These are phyloP conservation scores for Petrosia ficiformis DNA, from an alignment of 37 sponge, comb jelly and placozoan genomes.

Conservation along the genomic window DNA sequence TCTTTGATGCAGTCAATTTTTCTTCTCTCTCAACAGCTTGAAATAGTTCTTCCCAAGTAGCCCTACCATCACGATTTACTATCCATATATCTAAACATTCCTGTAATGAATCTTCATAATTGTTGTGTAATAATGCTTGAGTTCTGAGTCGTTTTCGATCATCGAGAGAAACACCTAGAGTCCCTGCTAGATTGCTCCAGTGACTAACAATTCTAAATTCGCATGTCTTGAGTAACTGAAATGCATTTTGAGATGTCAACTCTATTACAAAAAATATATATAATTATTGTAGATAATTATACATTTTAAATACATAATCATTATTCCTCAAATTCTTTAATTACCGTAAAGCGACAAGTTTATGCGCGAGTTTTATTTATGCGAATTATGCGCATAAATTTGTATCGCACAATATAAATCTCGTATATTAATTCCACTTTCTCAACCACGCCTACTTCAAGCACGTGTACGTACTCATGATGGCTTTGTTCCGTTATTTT, in stretches of 20 bases:
- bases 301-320: too few relatives aligned
- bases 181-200: neutral
- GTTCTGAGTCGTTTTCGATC: neutral
- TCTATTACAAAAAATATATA: neutral
- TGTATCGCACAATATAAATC: too few relatives aligned
- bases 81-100: neutral
- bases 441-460: too few relatives aligned
- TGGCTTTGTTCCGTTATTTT: too few relatives aligned
- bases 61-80: neutral
- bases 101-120: neutral
- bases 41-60: neutral
- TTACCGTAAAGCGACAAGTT: too few relatives aligned
- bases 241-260: neutral
- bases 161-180: neutral
- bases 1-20: neutral
- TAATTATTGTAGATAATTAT: too few relatives aligned
- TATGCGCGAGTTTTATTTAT: too few relatives aligned
- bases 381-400: too few relatives aligned
- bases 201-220: neutral
- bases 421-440: too few relatives aligned
- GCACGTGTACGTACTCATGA: too few relatives aligned
- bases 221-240: neutral
- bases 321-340: too few relatives aligned
- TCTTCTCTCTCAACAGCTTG: slow-evolving; percentile 4
- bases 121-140: neutral